phyloP scores from a whole-genome alignment of 1,140 invertebrate species.

The Odontomachus brunneus region DNA sequence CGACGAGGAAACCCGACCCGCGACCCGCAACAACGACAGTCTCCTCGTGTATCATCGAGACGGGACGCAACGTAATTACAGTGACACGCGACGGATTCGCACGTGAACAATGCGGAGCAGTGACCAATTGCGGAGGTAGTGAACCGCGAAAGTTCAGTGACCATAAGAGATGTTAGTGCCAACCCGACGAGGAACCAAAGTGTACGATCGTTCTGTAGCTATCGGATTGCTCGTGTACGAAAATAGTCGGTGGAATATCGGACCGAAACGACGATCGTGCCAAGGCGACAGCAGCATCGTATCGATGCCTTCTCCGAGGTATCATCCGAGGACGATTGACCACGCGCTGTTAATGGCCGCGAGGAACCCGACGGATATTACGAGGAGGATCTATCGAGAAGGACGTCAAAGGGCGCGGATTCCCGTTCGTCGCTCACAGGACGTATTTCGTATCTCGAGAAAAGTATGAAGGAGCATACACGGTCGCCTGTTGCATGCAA shows the following conservation, averaged over 20 bases:
- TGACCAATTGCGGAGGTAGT: constrained; percentile 62
- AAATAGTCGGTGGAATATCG: constrained; percentile 78
- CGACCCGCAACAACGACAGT: too few species aligned
- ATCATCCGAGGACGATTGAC: neutral
- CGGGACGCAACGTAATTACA: constrained; percentile 3
- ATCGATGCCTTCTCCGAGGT: constrained; percentile 62
- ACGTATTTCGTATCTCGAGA: neutral
- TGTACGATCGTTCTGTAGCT: constrained; percentile 73
- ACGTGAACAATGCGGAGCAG: constrained; percentile 59
- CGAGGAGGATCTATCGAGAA: neutral
- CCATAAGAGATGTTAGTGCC: constrained; percentile 82
- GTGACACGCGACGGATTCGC: constrained; percentile 61
- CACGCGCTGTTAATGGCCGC: neutral
- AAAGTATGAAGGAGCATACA: constrained; percentile 25
- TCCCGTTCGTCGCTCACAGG: too few species aligned
- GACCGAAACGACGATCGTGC: constrained; percentile 69
- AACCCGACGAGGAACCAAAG: constrained; percentile 76
- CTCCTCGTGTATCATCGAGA: neutral
- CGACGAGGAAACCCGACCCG: neutral
- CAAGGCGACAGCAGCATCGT: constrained; percentile 41
- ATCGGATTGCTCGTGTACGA: constrained; percentile 76
- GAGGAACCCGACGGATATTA: neutral
- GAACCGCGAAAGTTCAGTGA: constrained; percentile 83
- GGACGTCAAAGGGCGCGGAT: too few species aligned
- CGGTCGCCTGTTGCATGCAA: constrained; percentile 24